A percentile compares a stretch with the other conserved stretches of the same genome.
Conservation (phyloP, 2,888 invertebrate species). For the Euplagia quadripunctaria region DNA sequence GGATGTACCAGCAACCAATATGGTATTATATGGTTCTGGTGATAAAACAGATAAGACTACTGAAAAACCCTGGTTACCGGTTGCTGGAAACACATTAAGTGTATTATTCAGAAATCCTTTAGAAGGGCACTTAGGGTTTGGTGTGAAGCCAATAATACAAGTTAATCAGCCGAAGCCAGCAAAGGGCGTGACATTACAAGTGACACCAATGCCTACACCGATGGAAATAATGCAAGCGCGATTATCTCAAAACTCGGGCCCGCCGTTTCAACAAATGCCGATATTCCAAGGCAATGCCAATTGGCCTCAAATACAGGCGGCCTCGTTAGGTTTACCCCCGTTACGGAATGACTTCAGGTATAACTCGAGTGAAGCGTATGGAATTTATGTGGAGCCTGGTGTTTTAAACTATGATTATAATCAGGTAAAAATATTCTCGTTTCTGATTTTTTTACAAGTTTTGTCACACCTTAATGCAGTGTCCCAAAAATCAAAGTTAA, state of each 20-base stretch:
- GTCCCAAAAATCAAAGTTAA: not conserved
- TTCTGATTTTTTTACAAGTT: not conserved
- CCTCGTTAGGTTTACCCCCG: not conserved
- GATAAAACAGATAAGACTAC: not conserved
- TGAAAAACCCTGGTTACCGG: not conserved
- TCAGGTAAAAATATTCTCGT: not conserved
- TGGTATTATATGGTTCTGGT: not conserved
- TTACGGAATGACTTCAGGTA: conserved; percentile 2
- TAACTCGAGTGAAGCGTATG: conserved; percentile 5
- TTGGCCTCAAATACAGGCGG: conserved; percentile 5
- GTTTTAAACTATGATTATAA: conserved; percentile 7
- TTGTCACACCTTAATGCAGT: not conserved
- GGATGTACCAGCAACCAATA: not conserved
- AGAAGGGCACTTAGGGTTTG: conserved; percentile 12
- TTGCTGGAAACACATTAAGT: conserved; percentile 7
- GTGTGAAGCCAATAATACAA: conserved; percentile 3
- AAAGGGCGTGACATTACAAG: not conserved
- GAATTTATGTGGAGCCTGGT: conserved; percentile 14
- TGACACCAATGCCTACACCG: not conserved
- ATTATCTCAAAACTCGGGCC: not conserved
- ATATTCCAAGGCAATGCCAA: not conserved
- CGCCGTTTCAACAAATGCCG: not conserved
- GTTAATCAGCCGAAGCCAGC: not conserved
- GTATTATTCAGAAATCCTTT: conserved; percentile 14
- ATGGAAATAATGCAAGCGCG: conserved; percentile 3